Percentiles rank a stretch among this genome's conserved stretches.
phyloP scores from a whole-genome alignment of 2,888 invertebrate genomes.

The Antheraea yamamai region DNA sequence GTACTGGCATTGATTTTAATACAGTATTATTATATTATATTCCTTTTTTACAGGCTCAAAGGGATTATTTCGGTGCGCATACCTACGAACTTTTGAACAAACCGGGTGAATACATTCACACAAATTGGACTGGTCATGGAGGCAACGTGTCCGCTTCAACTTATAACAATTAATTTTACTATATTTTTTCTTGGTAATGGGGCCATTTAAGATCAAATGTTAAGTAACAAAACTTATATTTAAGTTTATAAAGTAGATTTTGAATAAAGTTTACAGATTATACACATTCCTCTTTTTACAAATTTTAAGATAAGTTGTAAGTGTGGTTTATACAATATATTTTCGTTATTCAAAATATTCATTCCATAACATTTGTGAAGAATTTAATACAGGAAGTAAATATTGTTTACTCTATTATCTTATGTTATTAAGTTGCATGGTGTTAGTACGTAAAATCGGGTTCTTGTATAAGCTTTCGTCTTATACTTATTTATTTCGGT shows the following conservation, averaged over 20 bases:
- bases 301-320: neutral
- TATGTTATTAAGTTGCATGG: neutral
- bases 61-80: slow-evolving; percentile 99
- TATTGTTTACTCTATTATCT: neutral
- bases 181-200: neutral
- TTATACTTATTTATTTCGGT: neutral
- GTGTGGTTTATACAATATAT: neutral
- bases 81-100: slow-evolving; percentile 95
- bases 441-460: neutral
- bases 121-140: slow-evolving; percentile 99
- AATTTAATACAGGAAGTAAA: neutral
- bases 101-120: slow-evolving; percentile 96
- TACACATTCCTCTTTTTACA: slow-evolving; percentile 1
- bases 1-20: neutral
- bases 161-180: slow-evolving; percentile 78
- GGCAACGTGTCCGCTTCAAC: slow-evolving; percentile 97
- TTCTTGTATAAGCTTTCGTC: neutral
- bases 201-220: slow-evolving; percentile 4
- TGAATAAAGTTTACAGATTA: neutral
- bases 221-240: neutral
- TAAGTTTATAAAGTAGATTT: neutral
- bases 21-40: neutral
- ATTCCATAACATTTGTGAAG: neutral
- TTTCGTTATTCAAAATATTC: neutral
- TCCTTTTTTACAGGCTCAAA: slow-evolving; percentile 86